phyloP scores from a whole-genome alignment of 1,140 invertebrate genomes.

The Myzus persicae region DNA sequence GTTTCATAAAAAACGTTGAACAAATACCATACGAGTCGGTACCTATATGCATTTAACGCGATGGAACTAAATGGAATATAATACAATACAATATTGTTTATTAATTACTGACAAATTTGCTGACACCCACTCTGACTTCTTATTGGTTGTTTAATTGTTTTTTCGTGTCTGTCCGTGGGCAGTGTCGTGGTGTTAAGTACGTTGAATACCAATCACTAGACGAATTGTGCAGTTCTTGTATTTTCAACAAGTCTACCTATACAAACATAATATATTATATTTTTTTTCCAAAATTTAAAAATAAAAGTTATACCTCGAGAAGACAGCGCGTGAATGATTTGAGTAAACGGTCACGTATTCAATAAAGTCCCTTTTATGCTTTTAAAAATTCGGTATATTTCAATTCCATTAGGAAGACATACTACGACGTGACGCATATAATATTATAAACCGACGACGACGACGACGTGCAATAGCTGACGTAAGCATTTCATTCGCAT shows the following conservation, averaged over 20 bases:
- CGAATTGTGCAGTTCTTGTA: neutral
- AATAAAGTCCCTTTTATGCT: conserved; percentile 1
- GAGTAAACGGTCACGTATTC: neutral
- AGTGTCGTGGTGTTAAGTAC: no score
- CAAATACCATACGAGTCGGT: no score
- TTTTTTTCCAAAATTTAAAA: neutral
- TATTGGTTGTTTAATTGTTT: no score
- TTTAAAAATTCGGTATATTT: conserved; percentile 2
- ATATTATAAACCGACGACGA: neutral
- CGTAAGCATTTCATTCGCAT: neutral
- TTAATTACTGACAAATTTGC: no score
- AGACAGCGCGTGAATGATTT: neutral
- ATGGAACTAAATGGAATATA: no score
- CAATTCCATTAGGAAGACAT: neutral
- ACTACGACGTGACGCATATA: neutral
- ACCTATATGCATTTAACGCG: no score
- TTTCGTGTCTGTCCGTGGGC: no score
- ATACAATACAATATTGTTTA: no score
- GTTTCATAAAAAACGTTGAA: no score
- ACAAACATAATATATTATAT: neutral
- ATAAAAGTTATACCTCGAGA: neutral
- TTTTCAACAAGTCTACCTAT: neutral
- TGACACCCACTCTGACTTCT: no score
- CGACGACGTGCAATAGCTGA: neutral
- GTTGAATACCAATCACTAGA: neutral